Percentiles rank a stretch among this genome's conserved stretches.
phyloP scores from a whole-genome alignment of 2,797 vertebrate species.

The Margarornis squamiger region DNA sequence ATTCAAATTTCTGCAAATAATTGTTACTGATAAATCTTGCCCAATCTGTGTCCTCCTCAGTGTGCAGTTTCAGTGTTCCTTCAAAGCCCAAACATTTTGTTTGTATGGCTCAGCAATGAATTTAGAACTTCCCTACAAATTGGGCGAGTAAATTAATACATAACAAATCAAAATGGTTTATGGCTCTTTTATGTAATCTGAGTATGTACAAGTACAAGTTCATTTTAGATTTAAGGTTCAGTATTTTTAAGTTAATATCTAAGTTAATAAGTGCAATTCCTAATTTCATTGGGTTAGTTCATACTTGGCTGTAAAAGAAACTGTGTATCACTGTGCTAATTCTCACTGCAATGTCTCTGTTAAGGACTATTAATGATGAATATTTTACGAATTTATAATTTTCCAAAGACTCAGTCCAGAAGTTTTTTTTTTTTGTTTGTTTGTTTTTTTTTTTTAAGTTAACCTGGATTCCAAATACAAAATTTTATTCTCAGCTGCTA shows the following conservation, averaged over 20 bases:
- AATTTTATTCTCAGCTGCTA: neutral
- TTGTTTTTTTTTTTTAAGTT: neutral
- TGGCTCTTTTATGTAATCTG: neutral
- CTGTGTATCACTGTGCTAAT: neutral
- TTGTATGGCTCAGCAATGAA: rapidly evolving
- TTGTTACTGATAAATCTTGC: neutral
- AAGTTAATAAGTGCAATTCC: neutral
- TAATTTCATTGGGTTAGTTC: neutral
- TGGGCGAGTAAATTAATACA: neutral
- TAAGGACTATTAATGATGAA: neutral
- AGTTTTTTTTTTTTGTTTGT: neutral
- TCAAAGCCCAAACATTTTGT: neutral
- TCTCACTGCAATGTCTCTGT: neutral
- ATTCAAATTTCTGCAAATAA: neutral
- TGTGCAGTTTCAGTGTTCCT: neutral
- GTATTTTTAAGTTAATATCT: neutral
- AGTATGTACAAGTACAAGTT: neutral
- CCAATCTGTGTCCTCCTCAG: neutral
- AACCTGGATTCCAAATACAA: neutral
- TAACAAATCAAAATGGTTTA: neutral
- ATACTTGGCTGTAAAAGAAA: neutral
- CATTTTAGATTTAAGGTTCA: neutral
- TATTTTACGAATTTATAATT: neutral
- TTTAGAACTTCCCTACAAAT: neutral
- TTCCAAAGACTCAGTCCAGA: neutral